These are phyloP conservation scores for Papilio demoleus DNA, from an alignment of 2,888 invertebrate genomes.

Conservation along the genomic window DNA sequence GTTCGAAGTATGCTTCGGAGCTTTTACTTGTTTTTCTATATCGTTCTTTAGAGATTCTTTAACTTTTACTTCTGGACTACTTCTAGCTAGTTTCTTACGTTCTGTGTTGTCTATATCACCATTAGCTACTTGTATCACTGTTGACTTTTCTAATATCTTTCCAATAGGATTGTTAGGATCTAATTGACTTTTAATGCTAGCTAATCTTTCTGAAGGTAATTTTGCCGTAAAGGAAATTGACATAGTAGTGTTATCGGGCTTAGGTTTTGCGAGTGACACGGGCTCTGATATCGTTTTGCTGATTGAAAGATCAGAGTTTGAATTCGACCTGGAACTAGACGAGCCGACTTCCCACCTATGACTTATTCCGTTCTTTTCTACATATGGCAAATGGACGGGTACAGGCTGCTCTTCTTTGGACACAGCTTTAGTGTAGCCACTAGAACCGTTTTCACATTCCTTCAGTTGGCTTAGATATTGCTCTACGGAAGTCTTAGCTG, in stretches of 20 bases:
- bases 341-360: slow-evolving; percentile 68
- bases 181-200: slow-evolving; percentile 77
- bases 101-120: slow-evolving; percentile 65
- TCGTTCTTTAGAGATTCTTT: slow-evolving; percentile 68
- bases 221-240: slow-evolving; percentile 69
- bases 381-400: slow-evolving; percentile 74
- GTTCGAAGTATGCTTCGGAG: slow-evolving; percentile 82
- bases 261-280: slow-evolving; percentile 66
- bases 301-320: slow-evolving; percentile 74
- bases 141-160: slow-evolving; percentile 80
- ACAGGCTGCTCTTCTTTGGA: slow-evolving; percentile 75
- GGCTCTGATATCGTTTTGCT: slow-evolving; percentile 78
- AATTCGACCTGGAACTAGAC: slow-evolving; percentile 68
- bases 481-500: slow-evolving; percentile 64
- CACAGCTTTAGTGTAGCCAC: slow-evolving; percentile 67
- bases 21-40: slow-evolving; percentile 75
- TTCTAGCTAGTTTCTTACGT: slow-evolving; percentile 54
- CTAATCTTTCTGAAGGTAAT: slow-evolving; percentile 71
- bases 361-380: slow-evolving; percentile 68
- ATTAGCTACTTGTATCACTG: slow-evolving; percentile 77
- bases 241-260: slow-evolving; percentile 66
- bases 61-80: slow-evolving; percentile 56
- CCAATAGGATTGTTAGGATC: slow-evolving; percentile 81
- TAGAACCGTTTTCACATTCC: slow-evolving; percentile 72
- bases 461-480: slow-evolving; percentile 73